Percentiles rank a stretch among this genome's conserved stretches.
phyloP scores from a whole-genome alignment of 2,113 vertebrate species.

The Crotalus helleri region DNA sequence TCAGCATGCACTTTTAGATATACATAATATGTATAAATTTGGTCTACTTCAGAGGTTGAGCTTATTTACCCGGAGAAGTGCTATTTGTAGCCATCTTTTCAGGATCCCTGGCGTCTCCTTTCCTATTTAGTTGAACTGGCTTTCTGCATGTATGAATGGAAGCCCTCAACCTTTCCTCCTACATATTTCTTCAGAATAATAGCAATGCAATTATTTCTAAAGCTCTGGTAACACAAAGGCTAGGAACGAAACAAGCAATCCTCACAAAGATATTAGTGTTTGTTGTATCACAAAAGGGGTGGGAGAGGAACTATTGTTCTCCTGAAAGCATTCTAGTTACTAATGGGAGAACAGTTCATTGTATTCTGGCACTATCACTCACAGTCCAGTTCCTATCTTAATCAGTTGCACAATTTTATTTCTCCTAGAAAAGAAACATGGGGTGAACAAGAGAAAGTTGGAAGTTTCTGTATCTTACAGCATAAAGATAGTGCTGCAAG shows the following conservation, averaged over 20 bases:
- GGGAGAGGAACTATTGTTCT: slow-evolving; percentile 29
- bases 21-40: background rate
- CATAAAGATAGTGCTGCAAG: slow-evolving; percentile 52
- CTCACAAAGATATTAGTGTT: slow-evolving; percentile 7
- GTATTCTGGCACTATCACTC: slow-evolving; percentile 55
- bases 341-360: slow-evolving; percentile 40
- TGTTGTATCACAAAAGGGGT: slow-evolving; percentile 27
- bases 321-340: slow-evolving; percentile 42
- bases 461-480: slow-evolving; percentile 43
- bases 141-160: background rate
- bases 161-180: background rate
- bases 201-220: background rate
- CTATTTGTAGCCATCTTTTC: background rate
- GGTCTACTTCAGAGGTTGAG: background rate
- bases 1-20: background rate
- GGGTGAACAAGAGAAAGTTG: background rate
- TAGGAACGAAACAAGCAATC: background rate
- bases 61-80: background rate
- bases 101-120: background rate
- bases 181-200: background rate
- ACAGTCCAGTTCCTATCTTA: slow-evolving; percentile 49
- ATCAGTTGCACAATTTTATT: slow-evolving; percentile 59
- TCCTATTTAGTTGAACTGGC: background rate
- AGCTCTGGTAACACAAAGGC: background rate
- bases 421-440: slow-evolving; percentile 32